Evolutionary conservation across 2,888 invertebrate genomes (phyloP), one percentile per base, ranked within the genome.

Genomic region (Trichopria drosophilae): DNA sequence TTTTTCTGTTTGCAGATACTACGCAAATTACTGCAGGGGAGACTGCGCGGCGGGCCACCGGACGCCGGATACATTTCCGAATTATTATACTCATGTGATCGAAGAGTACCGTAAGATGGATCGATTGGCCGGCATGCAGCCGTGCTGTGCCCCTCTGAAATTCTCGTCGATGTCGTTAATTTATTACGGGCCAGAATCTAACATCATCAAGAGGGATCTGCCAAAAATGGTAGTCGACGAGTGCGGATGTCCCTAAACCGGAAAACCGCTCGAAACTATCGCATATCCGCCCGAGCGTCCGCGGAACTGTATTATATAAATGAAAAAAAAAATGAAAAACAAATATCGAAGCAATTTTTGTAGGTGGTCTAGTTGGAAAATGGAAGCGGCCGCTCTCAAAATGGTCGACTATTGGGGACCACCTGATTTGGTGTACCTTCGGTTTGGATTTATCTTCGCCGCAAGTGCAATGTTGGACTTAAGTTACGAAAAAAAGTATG

Each of bases 191-290:
- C 86, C 86, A 55, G 90, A 92, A 79, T 85, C 87, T 62, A 90
- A 88, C 79, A 92, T 94, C 76, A 90, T 94, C 77, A 93, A 94
- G 77, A 84, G 93, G 69, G 93, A 93, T 80, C 81, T 94, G 74
- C 93, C 93, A 62, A 93, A 93, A 81, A 94, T 94, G 93, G 90
- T 93, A 66, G 93, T 94, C 58, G 93, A 94, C 77, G 93, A 93
- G 81, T 94, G 94, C 79, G 93, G 93, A 65, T 94, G 94, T 78
- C 93, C 93, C 66, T 93, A 82, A 59, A 47, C 36, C 34, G 26
- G 31, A 32, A 24, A 53, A 53, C 32, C 42, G 35, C 40, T 26
- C 20, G 34, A 37, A 20, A 42, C 29, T 51, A 37, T 37, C n/a
- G 29, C 18, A 29, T 39, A 43, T 41, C 34, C 48, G 43, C 43